Evolutionary conservation across 2,797 vertebrate genomes (phyloP), one percentile per base, ranked within the genome.

Genomic region (Clarias pachynema): DNA sequence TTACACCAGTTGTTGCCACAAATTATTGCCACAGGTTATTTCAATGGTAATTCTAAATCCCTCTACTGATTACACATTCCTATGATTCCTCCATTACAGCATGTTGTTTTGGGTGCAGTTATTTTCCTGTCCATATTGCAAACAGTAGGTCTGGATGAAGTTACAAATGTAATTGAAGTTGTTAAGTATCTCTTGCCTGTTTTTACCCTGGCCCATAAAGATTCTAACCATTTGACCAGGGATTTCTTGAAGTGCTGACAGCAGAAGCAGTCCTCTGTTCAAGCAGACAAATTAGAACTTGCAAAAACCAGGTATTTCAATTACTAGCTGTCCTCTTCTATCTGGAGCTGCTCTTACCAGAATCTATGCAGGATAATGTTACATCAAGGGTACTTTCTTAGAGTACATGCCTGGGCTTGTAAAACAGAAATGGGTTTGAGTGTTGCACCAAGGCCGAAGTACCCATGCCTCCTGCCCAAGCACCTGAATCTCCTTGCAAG

Each of bases 91-190:
- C n/a, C 9, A 53, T 80, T 29, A 40, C 16, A 80, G 1, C 78
- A 65, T 53, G 18, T 49, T 29, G 60, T 66, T 80, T 66, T n/a
- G 49, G 65, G 40, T 62, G 49, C 78, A 80, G 60, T 18, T 80
- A 80, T 80, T 80, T 62, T 16, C 62, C 60, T 65, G 60, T 79
- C 60, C 37, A 59, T 68, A 20, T 44, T 69, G 63, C 40, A 70
- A 66, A 62, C 77, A 80, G n/a, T 20, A 66, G 37, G 37, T 53
- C 49, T 80, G n/a, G 40, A 80, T 49, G 40, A 16, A 66, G 62
- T 80, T 80, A 62, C 49, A 65, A 49, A 66, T 37, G 40, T 80
- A 80, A 80, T 65, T 80, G 65, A 80, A 49, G 40, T 40, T 78
- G 57, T 78, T 57, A 40, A 60, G 31, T 78, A 31, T 53, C 60